Evolutionary conservation across 2,888 invertebrate genomes (phyloP), one percentile per base, ranked within the genome.

Genomic region (Koerneria pararmatus): DNA sequence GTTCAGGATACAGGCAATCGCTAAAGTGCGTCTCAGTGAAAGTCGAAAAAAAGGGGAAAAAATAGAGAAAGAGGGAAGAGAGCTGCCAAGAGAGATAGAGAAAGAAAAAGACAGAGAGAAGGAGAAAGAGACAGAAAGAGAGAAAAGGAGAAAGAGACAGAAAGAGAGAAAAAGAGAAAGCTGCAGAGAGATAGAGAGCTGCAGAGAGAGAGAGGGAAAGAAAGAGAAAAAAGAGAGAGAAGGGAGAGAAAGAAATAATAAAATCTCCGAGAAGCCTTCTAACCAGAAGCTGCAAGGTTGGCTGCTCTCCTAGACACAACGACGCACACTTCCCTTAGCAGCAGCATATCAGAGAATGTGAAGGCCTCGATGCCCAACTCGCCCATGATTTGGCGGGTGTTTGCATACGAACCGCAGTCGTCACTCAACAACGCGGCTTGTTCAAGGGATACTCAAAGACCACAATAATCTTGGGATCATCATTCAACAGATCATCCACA

Each of bases 271-370:
- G 11, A 53, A 15, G 11, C 8, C 8, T n/a, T 11, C 69, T 57
- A 15, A 77, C 86, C 86, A 65, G 94, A 92, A 0, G 94, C 92
- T 8, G 92, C 91, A 29, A 97, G 87, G 86, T 93, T 90, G 1
- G 95, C 95, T 4, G 95, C 94, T 78, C 97, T 88, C 77, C 90
- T 89, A 57, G 95, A 94, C 29, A 95, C 90, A 72, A 91, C 88
- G 80, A 93, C 91, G 85, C 95, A 95, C 69, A 95, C 90, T 85
- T 91, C 91, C 66, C 94, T 8, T 11, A 67, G 48, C 15, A 76
- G 58, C 2, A 90, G 89, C 86, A 92, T 94, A 85, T 97, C 78
- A 29, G 71, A 70, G 71, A 77, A 78, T 6, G 72, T 72, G 67
- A 70, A 76, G 31, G 68, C 72, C 34, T 78, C 78, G 57, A 93